phyloP scores from a whole-genome alignment of 2,888 invertebrate species.

The Phymatocera aterrima region DNA sequence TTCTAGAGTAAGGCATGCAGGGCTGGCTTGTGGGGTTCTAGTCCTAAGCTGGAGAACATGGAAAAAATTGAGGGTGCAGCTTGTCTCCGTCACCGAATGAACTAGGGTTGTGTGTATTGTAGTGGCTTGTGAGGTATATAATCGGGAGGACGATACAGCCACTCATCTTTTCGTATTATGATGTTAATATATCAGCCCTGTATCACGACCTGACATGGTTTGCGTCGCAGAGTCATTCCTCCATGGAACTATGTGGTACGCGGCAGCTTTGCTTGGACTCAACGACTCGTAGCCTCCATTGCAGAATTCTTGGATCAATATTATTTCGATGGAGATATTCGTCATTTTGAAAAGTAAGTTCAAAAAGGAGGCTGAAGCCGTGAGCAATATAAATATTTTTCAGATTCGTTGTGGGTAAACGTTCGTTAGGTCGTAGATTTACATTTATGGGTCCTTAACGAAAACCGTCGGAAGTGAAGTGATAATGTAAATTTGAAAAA shows the following conservation, averaged over 20 bases:
- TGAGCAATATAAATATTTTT: neutral
- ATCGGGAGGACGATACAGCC: neutral
- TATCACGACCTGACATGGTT: conserved; percentile 18
- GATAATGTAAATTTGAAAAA: conserved; percentile 12
- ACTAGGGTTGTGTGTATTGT: neutral
- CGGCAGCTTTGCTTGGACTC: neutral
- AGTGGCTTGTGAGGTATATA: conserved; percentile 8
- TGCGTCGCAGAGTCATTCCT: conserved; percentile 13
- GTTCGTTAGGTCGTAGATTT: neutral
- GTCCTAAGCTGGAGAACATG: neutral
- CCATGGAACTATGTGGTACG: neutral
- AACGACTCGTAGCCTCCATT: neutral
- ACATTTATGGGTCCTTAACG: neutral
- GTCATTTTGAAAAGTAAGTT: no score
- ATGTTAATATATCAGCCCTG: conserved; percentile 28
- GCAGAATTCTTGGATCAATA: neutral
- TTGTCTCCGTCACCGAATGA: neutral
- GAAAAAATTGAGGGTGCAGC: neutral
- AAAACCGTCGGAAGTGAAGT: neutral
- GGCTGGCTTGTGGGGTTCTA: neutral
- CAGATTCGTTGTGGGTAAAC: neutral
- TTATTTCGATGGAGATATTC: neutral
- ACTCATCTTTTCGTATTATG: conserved; percentile 2
- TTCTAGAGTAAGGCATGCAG: neutral
- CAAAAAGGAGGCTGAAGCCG: neutral